phyloP scores from a whole-genome alignment of 2,888 invertebrate species.

The Sminthurinus aureus region DNA sequence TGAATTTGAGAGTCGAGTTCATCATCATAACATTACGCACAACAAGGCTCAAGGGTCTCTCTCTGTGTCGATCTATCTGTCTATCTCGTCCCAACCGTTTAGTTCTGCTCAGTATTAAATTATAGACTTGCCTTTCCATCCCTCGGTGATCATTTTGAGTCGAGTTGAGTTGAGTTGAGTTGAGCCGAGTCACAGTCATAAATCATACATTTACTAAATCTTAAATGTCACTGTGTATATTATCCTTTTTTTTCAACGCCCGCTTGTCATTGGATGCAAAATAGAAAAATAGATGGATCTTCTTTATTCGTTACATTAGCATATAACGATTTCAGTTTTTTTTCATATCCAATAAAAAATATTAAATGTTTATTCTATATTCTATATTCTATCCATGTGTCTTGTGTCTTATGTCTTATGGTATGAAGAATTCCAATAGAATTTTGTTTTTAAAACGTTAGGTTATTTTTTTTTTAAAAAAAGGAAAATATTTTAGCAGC shows the following conservation, averaged over 20 bases:
- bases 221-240: slow-evolving; percentile 34
- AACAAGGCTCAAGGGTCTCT: slow-evolving; percentile 33
- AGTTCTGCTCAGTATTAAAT: slow-evolving; percentile 40
- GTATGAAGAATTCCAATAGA: too few species aligned
- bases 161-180: slow-evolving; percentile 34
- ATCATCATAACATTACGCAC: slow-evolving; percentile 41
- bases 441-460: too few species aligned
- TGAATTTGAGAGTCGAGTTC: slow-evolving; percentile 25
- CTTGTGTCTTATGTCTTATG: too few species aligned
- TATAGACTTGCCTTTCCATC: slow-evolving; percentile 36
- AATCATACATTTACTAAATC: slow-evolving; percentile 41
- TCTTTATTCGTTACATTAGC: slow-evolving; percentile 10
- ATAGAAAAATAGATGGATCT: slow-evolving; percentile 25
- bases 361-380: too few species aligned
- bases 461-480: too few species aligned
- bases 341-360: too few species aligned
- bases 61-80: not conserved
- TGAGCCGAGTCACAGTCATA: slow-evolving; percentile 37
- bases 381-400: too few species aligned
- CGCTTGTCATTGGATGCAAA: slow-evolving; percentile 28
- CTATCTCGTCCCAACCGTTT: slow-evolving; percentile 30
- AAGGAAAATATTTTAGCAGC: too few species aligned
- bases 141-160: slow-evolving; percentile 39
- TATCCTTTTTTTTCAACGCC: slow-evolving; percentile 34
- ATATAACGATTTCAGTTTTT: not conserved